Base-by-base conservation (phyloP, 1,140 invertebrate genomes). In the Matsumurasca onukii region DNA sequence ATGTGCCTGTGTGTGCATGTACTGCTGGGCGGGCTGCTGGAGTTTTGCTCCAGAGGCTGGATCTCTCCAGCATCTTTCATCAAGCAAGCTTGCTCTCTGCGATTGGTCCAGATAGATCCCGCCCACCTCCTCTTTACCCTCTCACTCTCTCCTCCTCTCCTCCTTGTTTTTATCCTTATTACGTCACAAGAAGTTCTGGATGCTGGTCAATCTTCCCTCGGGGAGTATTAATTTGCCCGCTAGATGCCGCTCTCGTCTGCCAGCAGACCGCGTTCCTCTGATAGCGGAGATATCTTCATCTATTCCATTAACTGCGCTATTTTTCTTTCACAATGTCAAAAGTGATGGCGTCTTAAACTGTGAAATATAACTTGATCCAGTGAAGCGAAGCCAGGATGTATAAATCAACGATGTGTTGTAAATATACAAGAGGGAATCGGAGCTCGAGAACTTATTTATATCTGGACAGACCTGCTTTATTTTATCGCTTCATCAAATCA, bases 211-310 rank as follows among this genome's bases (percentile, higher is more conserved):
- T 59, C 55, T 12, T 13, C 5, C 22, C 55, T 27, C 24, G 25
- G 55, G 25, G 55, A 59, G 55, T 27, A 59, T 59, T 59, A 59
- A 59, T 59, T 59, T 59, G 17, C 3, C 55, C 22, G 55, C 49
- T 22, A 3, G 49, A 12, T 3, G 49, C 55, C 55, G 55, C 55
- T 24, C 24, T 27, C 25, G 55, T 59, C 25, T 24, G 55, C 30
- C 55, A 25, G 25, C 55, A 59, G 34, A 17, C 34, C 34, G 30
- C 55, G 3, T 52, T 52, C 20, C 49, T 13, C 55, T 59, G 55
- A 59, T 27, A 59, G 25, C 55, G 1, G 55, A 17, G 34, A 5
- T 59, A 59, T 59, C 55, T 59, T 59, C 49, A 52, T 52, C 55
- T 59, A 59, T 59, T 12, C 15, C 15, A 13, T 27, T 24, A 22